These are phyloP conservation scores for Channa maculata DNA, from an alignment of 2,113 vertebrate species.

Conservation along the genomic window DNA sequence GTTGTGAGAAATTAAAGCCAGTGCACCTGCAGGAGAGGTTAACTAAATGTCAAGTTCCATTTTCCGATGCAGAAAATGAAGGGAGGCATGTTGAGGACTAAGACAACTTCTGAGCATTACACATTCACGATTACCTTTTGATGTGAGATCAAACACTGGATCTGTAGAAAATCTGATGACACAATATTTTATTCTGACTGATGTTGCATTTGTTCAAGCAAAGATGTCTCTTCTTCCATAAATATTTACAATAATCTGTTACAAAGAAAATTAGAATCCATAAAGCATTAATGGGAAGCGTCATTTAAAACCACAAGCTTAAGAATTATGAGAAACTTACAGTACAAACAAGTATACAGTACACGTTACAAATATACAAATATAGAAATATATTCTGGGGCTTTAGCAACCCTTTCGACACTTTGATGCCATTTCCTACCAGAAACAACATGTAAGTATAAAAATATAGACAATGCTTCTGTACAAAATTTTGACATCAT, in stretches of 20 bases:
- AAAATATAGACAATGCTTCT: conserved; percentile 85
- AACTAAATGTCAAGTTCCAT: conserved; percentile 37
- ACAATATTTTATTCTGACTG: conserved; percentile 64
- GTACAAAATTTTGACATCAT: conserved; percentile 84
- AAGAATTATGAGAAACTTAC: conserved; percentile 64
- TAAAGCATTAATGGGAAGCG: conserved; percentile 68
- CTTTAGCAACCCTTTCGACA: conserved; percentile 75
- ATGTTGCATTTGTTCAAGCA: conserved; percentile 70
- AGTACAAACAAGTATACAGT: conserved; percentile 78
- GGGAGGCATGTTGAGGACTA: conserved; percentile 16
- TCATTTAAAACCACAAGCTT: conserved; percentile 62
- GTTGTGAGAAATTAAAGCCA: conserved; percentile 63
- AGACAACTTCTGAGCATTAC: conserved; percentile 51
- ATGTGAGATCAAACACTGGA: conserved; percentile 55
- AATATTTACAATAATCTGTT: conserved; percentile 76
- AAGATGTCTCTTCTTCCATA: conserved; percentile 58
- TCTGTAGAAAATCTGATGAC: conserved; percentile 33
- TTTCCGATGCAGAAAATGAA: conserved; percentile 36
- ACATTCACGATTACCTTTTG: conserved; percentile 58
- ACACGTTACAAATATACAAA: conserved; percentile 84
- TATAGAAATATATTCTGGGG: conserved; percentile 78
- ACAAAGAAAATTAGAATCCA: conserved; percentile 56
- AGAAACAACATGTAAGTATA: conserved; percentile 78
- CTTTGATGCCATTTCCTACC: conserved; percentile 74
- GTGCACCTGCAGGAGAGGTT: conserved; percentile 38